These are phyloP conservation scores for Antedon bifida DNA, from an alignment of 35 echinoderm and acorn worm species.

Conservation along the genomic window DNA sequence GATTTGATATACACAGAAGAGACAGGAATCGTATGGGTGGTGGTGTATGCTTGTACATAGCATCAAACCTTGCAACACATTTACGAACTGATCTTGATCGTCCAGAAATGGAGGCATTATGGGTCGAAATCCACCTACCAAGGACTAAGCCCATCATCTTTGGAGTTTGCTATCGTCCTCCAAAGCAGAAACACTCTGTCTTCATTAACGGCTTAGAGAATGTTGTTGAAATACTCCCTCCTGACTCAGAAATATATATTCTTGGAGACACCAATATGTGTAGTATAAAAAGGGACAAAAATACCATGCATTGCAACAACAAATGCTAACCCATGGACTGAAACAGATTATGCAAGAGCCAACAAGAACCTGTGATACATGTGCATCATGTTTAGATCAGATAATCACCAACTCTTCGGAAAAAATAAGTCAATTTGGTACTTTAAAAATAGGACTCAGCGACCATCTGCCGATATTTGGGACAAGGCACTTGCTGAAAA, in stretches of 20 bases:
- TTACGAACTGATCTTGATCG: neutral
- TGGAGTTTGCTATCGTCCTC: constrained; percentile 7
- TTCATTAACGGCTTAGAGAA: neutral
- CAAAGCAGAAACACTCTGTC: neutral
- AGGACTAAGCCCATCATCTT: neutral
- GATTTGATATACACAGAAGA: neutral
- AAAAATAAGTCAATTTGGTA: too few species aligned
- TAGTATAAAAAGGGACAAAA: neutral
- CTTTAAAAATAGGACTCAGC: too few species aligned
- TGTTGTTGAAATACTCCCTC: neutral
- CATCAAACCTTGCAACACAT: neutral
- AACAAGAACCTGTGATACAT: neutral
- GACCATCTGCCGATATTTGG: too few species aligned
- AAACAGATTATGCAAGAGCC: neutral
- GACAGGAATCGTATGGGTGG: constrained; percentile 7
- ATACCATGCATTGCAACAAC: neutral
- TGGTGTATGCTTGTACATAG: constrained; percentile 5
- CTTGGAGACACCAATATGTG: neutral
- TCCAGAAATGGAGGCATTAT: neutral
- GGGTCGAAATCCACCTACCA: neutral
- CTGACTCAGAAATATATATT: neutral
- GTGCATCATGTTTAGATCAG: neutral
- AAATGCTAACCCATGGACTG: neutral
- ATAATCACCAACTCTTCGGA: too few species aligned
- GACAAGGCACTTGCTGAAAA: neutral